Percentiles rank a stretch among this genome's conserved stretches.
phyloP scores from a whole-genome alignment of 2,888 invertebrate species.

The Chloroclysta siterata region DNA sequence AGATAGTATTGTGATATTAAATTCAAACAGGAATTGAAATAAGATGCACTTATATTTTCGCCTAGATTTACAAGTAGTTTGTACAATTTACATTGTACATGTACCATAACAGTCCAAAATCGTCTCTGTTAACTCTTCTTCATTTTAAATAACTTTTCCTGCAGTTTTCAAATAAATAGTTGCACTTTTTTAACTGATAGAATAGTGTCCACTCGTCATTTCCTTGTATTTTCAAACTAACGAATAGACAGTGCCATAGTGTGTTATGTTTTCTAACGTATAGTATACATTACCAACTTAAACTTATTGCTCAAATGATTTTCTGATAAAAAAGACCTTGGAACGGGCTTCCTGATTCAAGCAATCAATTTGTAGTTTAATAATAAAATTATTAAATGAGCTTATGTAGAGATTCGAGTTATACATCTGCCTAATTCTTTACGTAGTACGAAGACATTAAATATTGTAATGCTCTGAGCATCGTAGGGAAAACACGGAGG shows the following conservation, averaged over 20 bases:
- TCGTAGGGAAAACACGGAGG: neutral
- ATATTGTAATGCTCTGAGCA: constrained; percentile 16
- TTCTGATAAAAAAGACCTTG: constrained; percentile 53
- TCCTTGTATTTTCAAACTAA: constrained; percentile 60
- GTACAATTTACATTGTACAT: constrained; percentile 7
- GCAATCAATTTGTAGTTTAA: constrained; percentile 54
- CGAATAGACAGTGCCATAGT: constrained; percentile 81
- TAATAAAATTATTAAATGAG: constrained; percentile 35
- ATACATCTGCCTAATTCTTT: constrained; percentile 7
- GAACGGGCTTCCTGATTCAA: constrained; percentile 70
- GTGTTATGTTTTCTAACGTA: constrained; percentile 48
- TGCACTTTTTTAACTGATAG: constrained; percentile 11
- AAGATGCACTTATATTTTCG: constrained; percentile 28
- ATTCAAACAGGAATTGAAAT: constrained; percentile 40
- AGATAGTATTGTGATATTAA: constrained; percentile 38
- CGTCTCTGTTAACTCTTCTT: neutral
- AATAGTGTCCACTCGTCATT: constrained; percentile 33
- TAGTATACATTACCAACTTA: constrained; percentile 54
- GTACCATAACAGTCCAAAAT: constrained; percentile 7
- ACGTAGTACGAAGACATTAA: constrained; percentile 8
- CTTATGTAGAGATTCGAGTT: constrained; percentile 27
- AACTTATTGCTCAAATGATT: constrained; percentile 72
- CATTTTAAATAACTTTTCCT: constrained; percentile 1
- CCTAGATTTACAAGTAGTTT: constrained; percentile 19
- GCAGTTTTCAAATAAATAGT: neutral